A percentile compares a stretch with the other conserved stretches of the same genome.
Conservation (phyloP, 2,888 invertebrate species). For the Dolichopus griseipennis region DNA sequence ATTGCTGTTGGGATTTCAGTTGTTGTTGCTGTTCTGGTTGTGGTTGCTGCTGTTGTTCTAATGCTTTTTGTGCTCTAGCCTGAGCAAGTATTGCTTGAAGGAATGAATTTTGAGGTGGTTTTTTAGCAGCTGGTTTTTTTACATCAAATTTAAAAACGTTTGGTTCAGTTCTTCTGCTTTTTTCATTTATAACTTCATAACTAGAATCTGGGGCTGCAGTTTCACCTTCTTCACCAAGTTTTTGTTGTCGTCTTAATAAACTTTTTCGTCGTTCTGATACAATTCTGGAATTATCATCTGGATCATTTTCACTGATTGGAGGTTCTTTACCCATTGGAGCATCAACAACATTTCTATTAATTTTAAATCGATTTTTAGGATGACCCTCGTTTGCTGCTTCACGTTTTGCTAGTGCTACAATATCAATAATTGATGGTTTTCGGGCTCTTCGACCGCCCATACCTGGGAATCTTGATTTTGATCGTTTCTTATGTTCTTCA, state of each 20-base stretch:
- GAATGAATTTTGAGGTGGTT: not conserved
- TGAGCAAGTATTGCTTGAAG: not conserved
- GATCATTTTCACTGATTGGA: conserved; percentile 31
- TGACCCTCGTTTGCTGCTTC: conserved; percentile 31
- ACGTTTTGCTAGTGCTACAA: conserved; percentile 36
- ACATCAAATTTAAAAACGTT: conserved; percentile 38
- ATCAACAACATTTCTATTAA: conserved; percentile 11
- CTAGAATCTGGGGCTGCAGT: conserved; percentile 18
- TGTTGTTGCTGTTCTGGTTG: conserved; percentile 21
- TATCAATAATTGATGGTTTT: conserved; percentile 39
- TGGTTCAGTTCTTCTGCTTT: conserved; percentile 37
- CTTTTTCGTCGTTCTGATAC: conserved; percentile 39
- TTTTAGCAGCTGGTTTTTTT: conserved; percentile 22
- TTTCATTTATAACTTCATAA: conserved; percentile 46
- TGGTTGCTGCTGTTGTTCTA: conserved; percentile 12
- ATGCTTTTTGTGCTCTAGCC: conserved; percentile 15
- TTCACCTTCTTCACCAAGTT: conserved; percentile 21
- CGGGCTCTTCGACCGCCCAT: conserved; percentile 33
- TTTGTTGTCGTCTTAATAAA: conserved; percentile 31
- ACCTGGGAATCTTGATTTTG: conserved; percentile 28
- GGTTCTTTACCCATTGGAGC: conserved; percentile 11
- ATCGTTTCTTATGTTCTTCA: conserved; percentile 34
- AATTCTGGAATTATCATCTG: conserved; percentile 35
- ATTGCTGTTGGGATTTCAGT: conserved; percentile 17
- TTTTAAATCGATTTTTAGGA: conserved; percentile 34